Evolutionary conservation across 2,113 vertebrate species (phyloP).

Genomic region (Nipponia nippon): DNA sequence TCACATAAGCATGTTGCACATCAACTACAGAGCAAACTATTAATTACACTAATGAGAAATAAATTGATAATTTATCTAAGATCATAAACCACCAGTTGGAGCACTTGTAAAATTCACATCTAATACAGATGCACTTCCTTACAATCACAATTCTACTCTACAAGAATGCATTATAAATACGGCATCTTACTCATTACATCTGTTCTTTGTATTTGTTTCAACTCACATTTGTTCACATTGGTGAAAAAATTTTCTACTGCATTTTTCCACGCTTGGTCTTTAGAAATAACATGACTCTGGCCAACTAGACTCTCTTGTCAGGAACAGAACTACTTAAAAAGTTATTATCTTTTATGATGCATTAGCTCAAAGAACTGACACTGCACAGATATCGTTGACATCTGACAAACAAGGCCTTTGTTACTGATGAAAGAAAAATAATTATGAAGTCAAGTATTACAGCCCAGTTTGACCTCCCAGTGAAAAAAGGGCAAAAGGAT

Average conservation of each 20-base stretch:
- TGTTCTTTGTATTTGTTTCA: not conserved
- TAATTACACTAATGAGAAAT: not conserved
- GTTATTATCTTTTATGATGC: not conserved
- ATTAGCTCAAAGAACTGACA: not conserved
- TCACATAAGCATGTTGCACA: not conserved
- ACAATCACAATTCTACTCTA: not conserved
- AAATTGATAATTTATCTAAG: not conserved
- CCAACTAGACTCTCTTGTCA: not conserved
- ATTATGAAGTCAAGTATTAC: not conserved
- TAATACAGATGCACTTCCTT: not conserved
- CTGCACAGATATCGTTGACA: fast-evolving
- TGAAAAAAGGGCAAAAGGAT: not conserved
- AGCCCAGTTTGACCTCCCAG: not conserved
- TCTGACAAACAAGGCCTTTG: not conserved
- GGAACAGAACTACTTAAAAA: not conserved
- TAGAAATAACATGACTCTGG: not conserved
- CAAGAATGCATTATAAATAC: not conserved
- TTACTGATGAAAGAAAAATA: not conserved
- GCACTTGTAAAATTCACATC: not conserved
- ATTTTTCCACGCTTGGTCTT: not conserved
- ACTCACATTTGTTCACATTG: not conserved
- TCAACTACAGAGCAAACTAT: not conserved
- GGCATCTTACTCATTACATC: not conserved
- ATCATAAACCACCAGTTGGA: not conserved
- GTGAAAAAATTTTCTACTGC: not conserved